These are phyloP conservation scores for Cyrtodaria siliqua DNA, from an alignment of 2,888 invertebrate genomes.

Conservation along the genomic window DNA sequence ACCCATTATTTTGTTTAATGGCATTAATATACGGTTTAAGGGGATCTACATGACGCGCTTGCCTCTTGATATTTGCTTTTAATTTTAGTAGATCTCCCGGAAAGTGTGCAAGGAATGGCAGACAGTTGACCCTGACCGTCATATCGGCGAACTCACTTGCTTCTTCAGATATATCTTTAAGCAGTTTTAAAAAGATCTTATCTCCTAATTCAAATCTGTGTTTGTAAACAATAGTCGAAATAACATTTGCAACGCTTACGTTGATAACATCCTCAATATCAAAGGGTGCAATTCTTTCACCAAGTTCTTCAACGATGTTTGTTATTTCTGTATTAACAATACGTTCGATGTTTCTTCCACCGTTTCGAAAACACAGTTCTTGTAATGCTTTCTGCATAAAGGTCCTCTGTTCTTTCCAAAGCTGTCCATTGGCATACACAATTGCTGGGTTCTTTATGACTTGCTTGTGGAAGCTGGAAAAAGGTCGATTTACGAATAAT, in stretches of 20 bases:
- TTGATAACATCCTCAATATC: not conserved
- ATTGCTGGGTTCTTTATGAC: constrained; percentile 16
- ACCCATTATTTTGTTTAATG: too few species aligned
- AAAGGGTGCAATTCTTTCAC: too few species aligned
- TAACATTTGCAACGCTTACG: constrained; percentile 30
- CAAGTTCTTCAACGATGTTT: too few species aligned
- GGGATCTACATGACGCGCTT: too few species aligned
- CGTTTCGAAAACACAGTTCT: constrained; percentile 34
- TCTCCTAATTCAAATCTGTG: constrained; percentile 38
- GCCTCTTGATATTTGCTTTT: too few species aligned
- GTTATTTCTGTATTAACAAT: constrained; percentile 16
- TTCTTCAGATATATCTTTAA: too few species aligned
- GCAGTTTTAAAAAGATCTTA: too few species aligned
- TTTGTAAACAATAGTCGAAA: constrained; percentile 25
- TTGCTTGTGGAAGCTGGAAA: not conserved
- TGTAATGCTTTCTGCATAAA: constrained; percentile 26
- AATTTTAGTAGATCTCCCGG: constrained; percentile 4
- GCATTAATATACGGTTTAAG: too few species aligned
- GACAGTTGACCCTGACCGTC: constrained; percentile 11
- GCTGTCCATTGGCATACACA: constrained; percentile 15
- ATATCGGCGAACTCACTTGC: too few species aligned
- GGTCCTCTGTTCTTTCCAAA: constrained; percentile 43
- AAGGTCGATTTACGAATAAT: constrained; percentile 23
- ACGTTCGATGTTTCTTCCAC: constrained; percentile 25
- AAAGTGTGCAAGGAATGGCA: constrained; percentile 16